A percentile compares a stretch with the other conserved stretches of the same genome.
Evolutionary conservation across 2,888 invertebrate genomes (phyloP).

Genomic region (Mesoligia furuncula): DNA sequence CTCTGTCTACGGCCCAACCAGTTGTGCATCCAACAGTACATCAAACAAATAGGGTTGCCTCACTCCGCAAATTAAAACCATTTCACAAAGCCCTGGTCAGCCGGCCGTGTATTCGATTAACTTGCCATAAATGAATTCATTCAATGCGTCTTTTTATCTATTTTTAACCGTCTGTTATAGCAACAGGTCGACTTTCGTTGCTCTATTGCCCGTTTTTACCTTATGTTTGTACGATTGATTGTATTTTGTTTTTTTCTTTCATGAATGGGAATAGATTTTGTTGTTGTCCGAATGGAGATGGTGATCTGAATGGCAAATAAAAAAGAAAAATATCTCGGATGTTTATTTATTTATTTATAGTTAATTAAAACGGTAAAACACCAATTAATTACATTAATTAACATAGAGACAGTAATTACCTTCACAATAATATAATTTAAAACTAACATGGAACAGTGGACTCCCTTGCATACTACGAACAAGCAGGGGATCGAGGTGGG

Average conservation of each 20-base stretch:
- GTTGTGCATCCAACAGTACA: conserved; percentile 53
- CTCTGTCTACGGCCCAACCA: too few species aligned
- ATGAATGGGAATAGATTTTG: not conserved
- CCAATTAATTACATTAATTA: too few species aligned
- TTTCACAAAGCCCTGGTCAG: conserved; percentile 65
- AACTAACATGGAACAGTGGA: too few species aligned
- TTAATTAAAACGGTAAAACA: too few species aligned
- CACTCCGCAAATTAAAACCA: conserved; percentile 67
- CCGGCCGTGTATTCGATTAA: conserved; percentile 71
- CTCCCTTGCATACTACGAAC: too few species aligned
- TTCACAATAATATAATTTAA: too few species aligned
- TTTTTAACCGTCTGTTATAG: conserved; percentile 59
- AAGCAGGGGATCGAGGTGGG: too few species aligned
- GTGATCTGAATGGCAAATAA: not conserved
- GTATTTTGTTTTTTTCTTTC: conserved; percentile 6
- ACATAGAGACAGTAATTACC: too few species aligned
- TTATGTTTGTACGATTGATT: conserved; percentile 28
- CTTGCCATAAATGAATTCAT: conserved; percentile 63
- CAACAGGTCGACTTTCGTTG: conserved; percentile 55
- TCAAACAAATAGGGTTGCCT: conserved; percentile 51
- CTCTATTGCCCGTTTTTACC: conserved; percentile 38
- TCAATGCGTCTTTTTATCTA: conserved; percentile 59
- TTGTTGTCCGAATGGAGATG: conserved; percentile 5
- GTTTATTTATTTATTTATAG: too few species aligned
- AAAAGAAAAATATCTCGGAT: not conserved